Evolutionary conservation across 2,888 invertebrate species (phyloP).

Genomic region (Drosophila longiperda): DNA sequence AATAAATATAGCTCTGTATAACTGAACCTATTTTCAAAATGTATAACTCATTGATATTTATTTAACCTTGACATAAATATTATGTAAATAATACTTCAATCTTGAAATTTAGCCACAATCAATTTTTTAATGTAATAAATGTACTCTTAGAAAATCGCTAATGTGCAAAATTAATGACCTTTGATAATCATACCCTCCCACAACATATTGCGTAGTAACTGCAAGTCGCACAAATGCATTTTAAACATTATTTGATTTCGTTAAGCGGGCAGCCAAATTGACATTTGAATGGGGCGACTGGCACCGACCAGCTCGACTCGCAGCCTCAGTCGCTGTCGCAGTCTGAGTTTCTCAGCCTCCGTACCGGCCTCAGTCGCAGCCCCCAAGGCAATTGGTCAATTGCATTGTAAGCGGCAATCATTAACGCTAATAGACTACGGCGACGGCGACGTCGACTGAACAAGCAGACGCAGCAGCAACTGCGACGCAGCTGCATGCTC

Average conservation of each 20-base stretch:
- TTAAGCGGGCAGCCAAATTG: slow-evolving; percentile 55
- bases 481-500: slow-evolving; percentile 44
- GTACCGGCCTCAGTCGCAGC: slow-evolving; percentile 19
- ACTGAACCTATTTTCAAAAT: background rate
- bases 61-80: background rate
- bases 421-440: slow-evolving; percentile 73
- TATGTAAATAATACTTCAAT: no score
- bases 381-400: slow-evolving; percentile 73
- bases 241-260: slow-evolving; percentile 21
- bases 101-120: background rate
- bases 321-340: slow-evolving; percentile 1
- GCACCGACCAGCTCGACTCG: slow-evolving; percentile 56
- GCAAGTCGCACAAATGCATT: background rate
- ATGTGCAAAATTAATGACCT: background rate
- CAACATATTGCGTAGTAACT: slow-evolving; percentile 4
- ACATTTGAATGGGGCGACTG: slow-evolving; percentile 81
- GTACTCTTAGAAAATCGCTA: background rate
- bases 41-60: background rate
- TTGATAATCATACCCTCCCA: background rate
- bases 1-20: background rate
- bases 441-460: slow-evolving; percentile 13
- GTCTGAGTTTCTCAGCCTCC: slow-evolving; percentile 13
- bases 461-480: slow-evolving; percentile 10
- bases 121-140: background rate
- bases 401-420: slow-evolving; percentile 76